Base-by-base conservation (phyloP, 2,113 vertebrate genomes). In the Eublepharis macularius region DNA sequence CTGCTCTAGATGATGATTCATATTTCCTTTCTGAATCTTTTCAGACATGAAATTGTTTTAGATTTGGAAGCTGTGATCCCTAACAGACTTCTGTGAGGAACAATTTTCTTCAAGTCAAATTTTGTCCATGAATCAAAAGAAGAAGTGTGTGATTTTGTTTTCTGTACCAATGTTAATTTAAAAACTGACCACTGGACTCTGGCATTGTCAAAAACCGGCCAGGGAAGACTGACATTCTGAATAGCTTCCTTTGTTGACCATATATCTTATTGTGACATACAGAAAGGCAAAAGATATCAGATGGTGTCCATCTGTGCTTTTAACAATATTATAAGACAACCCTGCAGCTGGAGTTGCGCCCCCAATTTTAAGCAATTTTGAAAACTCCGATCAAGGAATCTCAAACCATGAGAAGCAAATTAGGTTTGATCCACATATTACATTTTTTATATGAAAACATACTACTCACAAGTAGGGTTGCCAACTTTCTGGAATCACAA, bases 41-140 rank as follows among this genome's bases (percentile, higher is more conserved):
- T 76, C 60, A 88, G 85, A 92, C 19, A 85, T 47, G 0, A 79
- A 91, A 89, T 66, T 86, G 14, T 81, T 89, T 34, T 80, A 90
- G 84, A 24, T 60, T 45, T 12, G 84, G 26, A 81, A 26, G 9
- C n/a, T 85, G n/a, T 21, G 79, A 85, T 81, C 83, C 79, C 79
- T 81, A 77, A 77, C 73, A 78, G 6, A 78, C 43, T 85, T 82
- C 63, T 36, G 16, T 83, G 41, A 1, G 69, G 63, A 90, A 74
- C 12, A 47, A 34, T 74, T 89, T 89, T 74, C 17, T 90, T 7
- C 29, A 17, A 63, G 75, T 74, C 4, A 21, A 24, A 13, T 82
- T 86, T 70, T 81, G 66, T 3, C 8, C 17, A 13, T 74, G 2
- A 1, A 83, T 24, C 57, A 66, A 69, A 79, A 79, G 11, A 49